Evolutionary conservation across 2,888 invertebrate genomes (phyloP).

Genomic region (Anaspis maculata): DNA sequence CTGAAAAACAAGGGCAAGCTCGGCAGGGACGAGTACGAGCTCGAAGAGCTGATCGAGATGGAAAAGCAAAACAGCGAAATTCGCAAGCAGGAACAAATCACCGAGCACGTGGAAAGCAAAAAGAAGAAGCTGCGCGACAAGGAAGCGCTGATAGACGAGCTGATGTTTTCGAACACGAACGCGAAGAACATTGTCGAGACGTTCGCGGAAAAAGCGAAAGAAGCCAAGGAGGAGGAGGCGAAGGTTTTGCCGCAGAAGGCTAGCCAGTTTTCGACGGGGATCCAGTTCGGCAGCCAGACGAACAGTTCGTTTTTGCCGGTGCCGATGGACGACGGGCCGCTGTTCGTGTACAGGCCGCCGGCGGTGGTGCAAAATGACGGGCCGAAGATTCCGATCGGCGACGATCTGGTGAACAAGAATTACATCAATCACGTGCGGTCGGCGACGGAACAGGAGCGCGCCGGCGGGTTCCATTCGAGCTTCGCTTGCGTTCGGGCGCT

Average conservation of each 20-base stretch:
- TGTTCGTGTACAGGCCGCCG: constrained; percentile 60
- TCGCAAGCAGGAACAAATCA: constrained; percentile 60
- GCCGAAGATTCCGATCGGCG: constrained; percentile 56
- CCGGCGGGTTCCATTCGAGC: constrained; percentile 79
- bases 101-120: constrained; percentile 62
- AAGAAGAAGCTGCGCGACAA: constrained; percentile 78
- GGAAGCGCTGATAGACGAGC: constrained; percentile 88
- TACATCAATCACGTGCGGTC: constrained; percentile 68
- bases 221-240: constrained; percentile 51
- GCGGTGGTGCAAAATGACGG: constrained; percentile 54
- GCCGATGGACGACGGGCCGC: constrained; percentile 68
- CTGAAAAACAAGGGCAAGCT: constrained; percentile 70
- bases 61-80: constrained; percentile 72
- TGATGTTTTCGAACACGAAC: constrained; percentile 87
- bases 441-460: constrained; percentile 67
- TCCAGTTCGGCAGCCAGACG: constrained; percentile 64
- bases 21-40: constrained; percentile 73
- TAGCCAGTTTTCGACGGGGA: constrained; percentile 79
- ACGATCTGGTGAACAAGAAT: constrained; percentile 56
- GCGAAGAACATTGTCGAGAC: constrained; percentile 80
- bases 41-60: constrained; percentile 76
- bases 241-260: constrained; percentile 42
- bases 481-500: constrained; percentile 80
- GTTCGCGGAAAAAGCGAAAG: constrained; percentile 63
- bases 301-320: constrained; percentile 57